Evolutionary conservation across 2,113 vertebrate species (phyloP).

Genomic region (Seriola quinqueradiata): DNA sequence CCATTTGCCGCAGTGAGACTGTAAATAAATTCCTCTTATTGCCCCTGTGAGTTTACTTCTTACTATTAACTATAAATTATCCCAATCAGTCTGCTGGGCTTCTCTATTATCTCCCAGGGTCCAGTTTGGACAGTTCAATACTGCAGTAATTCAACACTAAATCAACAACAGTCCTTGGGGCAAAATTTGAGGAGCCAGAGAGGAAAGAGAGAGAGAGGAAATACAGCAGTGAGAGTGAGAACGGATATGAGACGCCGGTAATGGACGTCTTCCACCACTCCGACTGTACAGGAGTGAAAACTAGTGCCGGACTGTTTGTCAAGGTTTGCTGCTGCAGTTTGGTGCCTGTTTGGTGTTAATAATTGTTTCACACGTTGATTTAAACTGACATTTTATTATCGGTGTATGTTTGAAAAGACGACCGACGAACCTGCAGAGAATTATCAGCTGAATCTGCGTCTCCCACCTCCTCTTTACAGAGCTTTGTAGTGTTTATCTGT

Average conservation of each 20-base stretch:
- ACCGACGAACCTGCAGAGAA: too few relatives aligned
- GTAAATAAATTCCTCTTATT: constrained; percentile 42
- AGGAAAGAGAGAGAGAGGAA: not conserved
- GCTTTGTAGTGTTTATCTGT: too few relatives aligned
- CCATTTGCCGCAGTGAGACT: constrained; percentile 12
- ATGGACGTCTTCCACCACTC: not conserved
- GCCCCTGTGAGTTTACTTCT: constrained; percentile 17
- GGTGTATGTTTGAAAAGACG: too few relatives aligned
- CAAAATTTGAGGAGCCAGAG: constrained; percentile 1
- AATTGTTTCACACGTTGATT: too few relatives aligned
- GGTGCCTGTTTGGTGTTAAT: too few relatives aligned
- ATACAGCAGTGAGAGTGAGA: not conserved
- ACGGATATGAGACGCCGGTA: constrained; percentile 1
- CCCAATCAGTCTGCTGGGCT: not conserved
- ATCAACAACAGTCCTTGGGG: constrained; percentile 23
- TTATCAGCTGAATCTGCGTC: too few relatives aligned
- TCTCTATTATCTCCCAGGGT: constrained; percentile 26
- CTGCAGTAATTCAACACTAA: constrained; percentile 36
- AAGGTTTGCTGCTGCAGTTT: too few relatives aligned
- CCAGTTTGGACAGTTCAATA: constrained; percentile 17
- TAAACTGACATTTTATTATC: too few relatives aligned
- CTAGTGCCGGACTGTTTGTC: too few relatives aligned
- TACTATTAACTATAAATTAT: constrained; percentile 37
- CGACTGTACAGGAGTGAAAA: not conserved
- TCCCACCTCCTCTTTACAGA: too few relatives aligned